Percentiles rank a stretch among this genome's conserved stretches.
These are phyloP conservation scores for Chalcis sispes DNA, from an alignment of 2,888 invertebrate genomes.

Conservation along the genomic window DNA sequence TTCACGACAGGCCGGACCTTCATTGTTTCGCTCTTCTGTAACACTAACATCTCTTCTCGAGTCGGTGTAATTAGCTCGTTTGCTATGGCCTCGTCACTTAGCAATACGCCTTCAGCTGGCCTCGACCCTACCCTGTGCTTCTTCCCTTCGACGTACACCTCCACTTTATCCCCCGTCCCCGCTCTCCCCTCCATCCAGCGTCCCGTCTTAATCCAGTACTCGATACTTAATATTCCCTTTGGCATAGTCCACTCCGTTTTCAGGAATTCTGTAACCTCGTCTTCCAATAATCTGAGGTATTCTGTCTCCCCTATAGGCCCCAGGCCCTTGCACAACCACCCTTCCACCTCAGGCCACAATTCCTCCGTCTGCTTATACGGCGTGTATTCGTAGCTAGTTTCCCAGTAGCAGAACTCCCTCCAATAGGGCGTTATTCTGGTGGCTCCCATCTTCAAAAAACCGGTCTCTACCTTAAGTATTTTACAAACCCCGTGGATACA, in stretches of 20 bases:
- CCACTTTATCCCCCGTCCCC: not conserved
- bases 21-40: not conserved
- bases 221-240: not conserved
- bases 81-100: not conserved
- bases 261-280: not conserved
- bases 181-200: not conserved
- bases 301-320: not conserved
- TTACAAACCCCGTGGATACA: not conserved
- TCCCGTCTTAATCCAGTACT: not conserved
- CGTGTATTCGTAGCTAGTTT: not conserved
- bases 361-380: not conserved
- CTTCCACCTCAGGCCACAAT: not conserved
- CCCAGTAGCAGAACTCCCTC: conserved; percentile 2
- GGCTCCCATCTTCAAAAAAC: not conserved
- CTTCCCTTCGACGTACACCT: not conserved
- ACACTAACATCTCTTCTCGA: not conserved
- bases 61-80: not conserved
- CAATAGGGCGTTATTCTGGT: not conserved
- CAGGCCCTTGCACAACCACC: not conserved
- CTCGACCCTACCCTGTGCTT: not conserved
- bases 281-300: not conserved
- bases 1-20: not conserved
- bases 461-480: not conserved
- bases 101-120: not conserved
- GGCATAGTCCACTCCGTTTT: not conserved